phyloP scores from a whole-genome alignment of 2,888 invertebrate genomes.

The Hetaerina titia region DNA sequence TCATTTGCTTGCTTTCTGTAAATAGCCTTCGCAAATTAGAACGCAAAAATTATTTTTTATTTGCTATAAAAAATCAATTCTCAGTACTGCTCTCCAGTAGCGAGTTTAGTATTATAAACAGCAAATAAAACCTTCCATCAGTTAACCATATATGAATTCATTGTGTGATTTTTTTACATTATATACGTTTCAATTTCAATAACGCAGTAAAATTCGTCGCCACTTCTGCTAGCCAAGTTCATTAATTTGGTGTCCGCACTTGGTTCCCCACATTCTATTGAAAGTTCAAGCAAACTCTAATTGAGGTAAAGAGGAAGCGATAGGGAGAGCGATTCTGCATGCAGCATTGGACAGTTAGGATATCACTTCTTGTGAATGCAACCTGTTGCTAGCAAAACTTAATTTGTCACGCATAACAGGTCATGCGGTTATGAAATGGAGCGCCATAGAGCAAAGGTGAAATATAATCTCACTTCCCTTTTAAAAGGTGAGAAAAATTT shows the following conservation, averaged over 20 bases:
- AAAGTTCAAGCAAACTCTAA: not conserved
- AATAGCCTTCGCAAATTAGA: not conserved
- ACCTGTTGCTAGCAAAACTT: slow-evolving; percentile 21
- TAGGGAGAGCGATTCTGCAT: not conserved
- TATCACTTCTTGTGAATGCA: not conserved
- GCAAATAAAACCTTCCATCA: not conserved
- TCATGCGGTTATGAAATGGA: not conserved
- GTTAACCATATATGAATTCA: no score
- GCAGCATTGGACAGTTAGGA: not conserved
- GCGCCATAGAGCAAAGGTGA: not conserved
- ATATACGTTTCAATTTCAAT: not conserved
- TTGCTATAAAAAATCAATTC: not conserved
- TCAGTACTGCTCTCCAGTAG: not conserved
- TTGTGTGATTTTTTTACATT: no score
- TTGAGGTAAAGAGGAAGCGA: not conserved
- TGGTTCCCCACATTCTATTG: not conserved
- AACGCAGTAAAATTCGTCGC: not conserved
- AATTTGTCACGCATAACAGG: slow-evolving; percentile 7
- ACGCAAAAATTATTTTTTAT: not conserved
- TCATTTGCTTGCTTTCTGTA: not conserved
- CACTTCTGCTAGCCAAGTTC: not conserved
- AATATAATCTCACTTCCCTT: not conserved
- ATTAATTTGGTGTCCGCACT: not conserved
- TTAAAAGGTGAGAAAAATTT: not conserved
- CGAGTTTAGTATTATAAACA: not conserved